Evolutionary conservation across 2,888 invertebrate genomes (phyloP).

Genomic region (Sialis lutaria): DNA sequence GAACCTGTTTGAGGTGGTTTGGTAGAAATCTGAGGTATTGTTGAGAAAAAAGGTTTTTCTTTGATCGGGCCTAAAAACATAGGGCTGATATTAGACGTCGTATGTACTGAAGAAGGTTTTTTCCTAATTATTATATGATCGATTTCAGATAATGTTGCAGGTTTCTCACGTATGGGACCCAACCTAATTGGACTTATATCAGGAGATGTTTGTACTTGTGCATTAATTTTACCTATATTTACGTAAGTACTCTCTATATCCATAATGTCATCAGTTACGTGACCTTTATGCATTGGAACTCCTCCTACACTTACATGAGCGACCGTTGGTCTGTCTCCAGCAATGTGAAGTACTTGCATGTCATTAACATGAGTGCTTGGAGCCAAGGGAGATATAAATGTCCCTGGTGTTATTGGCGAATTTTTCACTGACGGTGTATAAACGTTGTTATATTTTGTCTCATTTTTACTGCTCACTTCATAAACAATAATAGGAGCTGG

Average conservation of each 20-base stretch:
- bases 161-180: not conserved
- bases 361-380: not conserved
- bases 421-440: not conserved
- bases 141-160: not conserved
- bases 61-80: no score
- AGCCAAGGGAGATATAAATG: not conserved
- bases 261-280: constrained; percentile 23
- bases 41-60: not conserved
- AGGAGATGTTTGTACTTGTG: constrained; percentile 22
- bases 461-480: not conserved
- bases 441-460: not conserved
- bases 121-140: not conserved
- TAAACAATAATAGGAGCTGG: constrained; percentile 2
- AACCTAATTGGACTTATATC: not conserved
- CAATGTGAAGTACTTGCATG: constrained; percentile 11
- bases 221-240: constrained; percentile 26
- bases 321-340: constrained; percentile 11
- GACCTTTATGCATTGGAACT: constrained; percentile 21
- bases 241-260: constrained; percentile 24
- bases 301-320: constrained; percentile 11
- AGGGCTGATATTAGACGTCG: not conserved
- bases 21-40: constrained; percentile 5
- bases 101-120: not conserved
- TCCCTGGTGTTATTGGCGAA: not conserved
- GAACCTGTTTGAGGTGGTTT: constrained; percentile 8